These are phyloP conservation scores for Fistularia tabacaria DNA, from an alignment of 2,797 vertebrate genomes.

Conservation along the genomic window DNA sequence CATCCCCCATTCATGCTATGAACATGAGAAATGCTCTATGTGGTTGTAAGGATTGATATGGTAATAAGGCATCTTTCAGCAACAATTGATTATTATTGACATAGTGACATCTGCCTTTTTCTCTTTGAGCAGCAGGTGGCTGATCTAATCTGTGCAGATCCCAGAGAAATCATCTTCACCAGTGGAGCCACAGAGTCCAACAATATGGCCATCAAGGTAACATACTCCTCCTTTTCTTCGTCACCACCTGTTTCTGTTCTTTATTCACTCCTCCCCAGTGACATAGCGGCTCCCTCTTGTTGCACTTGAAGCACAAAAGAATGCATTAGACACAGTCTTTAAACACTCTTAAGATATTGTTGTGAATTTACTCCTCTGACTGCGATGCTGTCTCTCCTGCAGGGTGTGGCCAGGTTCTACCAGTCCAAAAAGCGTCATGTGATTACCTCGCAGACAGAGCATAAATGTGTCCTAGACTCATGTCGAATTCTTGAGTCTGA, in stretches of 20 bases:
- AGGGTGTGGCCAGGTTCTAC: conserved; percentile 96
- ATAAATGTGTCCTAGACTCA: conserved; percentile 97
- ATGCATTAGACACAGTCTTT: no score
- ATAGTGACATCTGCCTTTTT: not conserved
- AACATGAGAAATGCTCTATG: no score
- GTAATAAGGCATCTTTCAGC: not conserved
- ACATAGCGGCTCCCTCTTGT: not conserved
- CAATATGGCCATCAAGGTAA: conserved; percentile 95
- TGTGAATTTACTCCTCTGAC: not conserved
- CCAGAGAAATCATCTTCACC: conserved; percentile 95
- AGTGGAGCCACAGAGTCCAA: conserved; percentile 98
- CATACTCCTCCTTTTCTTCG: not conserved
- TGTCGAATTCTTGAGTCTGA: conserved; percentile 91
- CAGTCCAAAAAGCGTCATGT: conserved; percentile 88
- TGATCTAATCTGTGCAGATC: conserved; percentile 88
- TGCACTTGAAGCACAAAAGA: no score
- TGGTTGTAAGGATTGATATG: no score
- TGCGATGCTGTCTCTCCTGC: conserved; percentile 1
- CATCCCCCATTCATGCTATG: no score
- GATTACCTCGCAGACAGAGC: conserved; percentile 94
- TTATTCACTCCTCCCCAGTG: not conserved
- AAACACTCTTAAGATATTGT: no score
- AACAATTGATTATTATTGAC: not conserved
- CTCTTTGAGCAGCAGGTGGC: conserved; percentile 86
- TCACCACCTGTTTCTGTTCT: not conserved